Base-by-base conservation (phyloP, 2,797 vertebrate genomes). In the Morus bassanus region DNA sequence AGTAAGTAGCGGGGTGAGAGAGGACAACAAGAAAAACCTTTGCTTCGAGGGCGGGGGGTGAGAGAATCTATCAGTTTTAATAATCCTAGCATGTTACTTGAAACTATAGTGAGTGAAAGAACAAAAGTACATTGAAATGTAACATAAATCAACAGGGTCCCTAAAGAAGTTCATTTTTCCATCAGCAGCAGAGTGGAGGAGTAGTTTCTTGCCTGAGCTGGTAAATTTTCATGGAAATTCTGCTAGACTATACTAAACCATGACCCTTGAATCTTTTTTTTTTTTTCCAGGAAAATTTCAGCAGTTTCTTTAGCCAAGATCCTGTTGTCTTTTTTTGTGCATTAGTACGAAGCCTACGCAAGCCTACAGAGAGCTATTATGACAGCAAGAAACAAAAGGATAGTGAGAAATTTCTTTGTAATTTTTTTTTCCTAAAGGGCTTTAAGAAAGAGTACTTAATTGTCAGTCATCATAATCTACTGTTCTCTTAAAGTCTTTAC, bases 361-460 rank as follows among this genome's bases (percentile, higher is more conserved):
- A 92, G 79, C 93, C 96, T 91, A 91, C 78, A 78, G 88, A 95
- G 85, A 93, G 81, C 85, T 89, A 94, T 97, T 95, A 93, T 94
- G 83, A 95, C 91, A 97, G 89, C 33, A 82, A 95, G 94, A 97
- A 97, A 97, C 80, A 96, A 96, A 96, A 95, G 83, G 65, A 88
- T 73, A 69, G 84, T n/a, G 51, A 96, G 63, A 91, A 88, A 11
- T 79, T 73, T 80, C 57, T 94, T 73, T 72, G 41, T 23, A 75
- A 56, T 54, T 69, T 78, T 79, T 76, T 63, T 59, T 48, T 30
- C 22, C 11, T 31, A 48, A 92, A 95, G 92, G 79, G 50, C 69
- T 95, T 93, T 95, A 91, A 94, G 64, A 97, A 87, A 96, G 60
- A 87, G 59, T 85, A 91, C 54, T 95, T 97, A 96, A 97, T 96